phyloP scores from a whole-genome alignment of 2,888 invertebrate species.

The Bembecia ichneumoniformis region DNA sequence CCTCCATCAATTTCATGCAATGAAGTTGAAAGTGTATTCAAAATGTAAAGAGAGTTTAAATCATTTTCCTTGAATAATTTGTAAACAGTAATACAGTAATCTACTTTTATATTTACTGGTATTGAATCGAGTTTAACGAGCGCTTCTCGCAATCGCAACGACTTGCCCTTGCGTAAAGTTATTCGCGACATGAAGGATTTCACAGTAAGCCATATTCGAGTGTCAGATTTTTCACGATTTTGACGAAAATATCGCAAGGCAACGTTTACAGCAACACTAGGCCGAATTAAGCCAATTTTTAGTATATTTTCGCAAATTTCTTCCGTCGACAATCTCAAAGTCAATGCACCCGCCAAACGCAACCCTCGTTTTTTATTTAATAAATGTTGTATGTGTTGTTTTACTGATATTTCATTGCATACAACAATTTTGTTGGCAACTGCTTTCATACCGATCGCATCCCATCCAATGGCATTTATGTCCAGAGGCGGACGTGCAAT shows the following conservation, averaged over 20 bases:
- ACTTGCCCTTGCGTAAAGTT: slow-evolving; percentile 13
- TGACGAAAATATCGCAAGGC: slow-evolving; percentile 21
- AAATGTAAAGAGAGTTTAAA: slow-evolving; percentile 13
- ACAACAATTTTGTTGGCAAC: slow-evolving; percentile 27
- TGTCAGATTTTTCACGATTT: slow-evolving; percentile 15
- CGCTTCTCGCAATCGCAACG: slow-evolving; percentile 7
- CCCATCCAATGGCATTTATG: slow-evolving; percentile 26
- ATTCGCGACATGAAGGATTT: slow-evolving; percentile 23
- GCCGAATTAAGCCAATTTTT: slow-evolving; percentile 20
- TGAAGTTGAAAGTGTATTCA: slow-evolving; percentile 22
- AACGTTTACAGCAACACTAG: slow-evolving; percentile 25
- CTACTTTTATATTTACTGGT: slow-evolving; percentile 23
- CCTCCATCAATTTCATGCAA: slow-evolving; percentile 20
- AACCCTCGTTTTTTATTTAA: slow-evolving; percentile 26
- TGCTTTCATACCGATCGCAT: slow-evolving; percentile 30
- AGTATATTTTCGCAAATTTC: slow-evolving; percentile 17
- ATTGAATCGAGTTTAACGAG: slow-evolving; percentile 15
- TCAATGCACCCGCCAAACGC: slow-evolving; percentile 26
- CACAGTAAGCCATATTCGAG: slow-evolving; percentile 29
- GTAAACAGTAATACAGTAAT: slow-evolving; percentile 29
- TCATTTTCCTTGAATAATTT: slow-evolving; percentile 15
- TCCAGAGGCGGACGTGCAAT: slow-evolving; percentile 26
- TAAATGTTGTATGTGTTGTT: slow-evolving; percentile 18
- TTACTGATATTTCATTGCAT: slow-evolving; percentile 20
- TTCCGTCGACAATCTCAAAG: slow-evolving; percentile 16